Conservation (phyloP, 2,888 invertebrate genomes). For the Phlogophora meticulosa region DNA sequence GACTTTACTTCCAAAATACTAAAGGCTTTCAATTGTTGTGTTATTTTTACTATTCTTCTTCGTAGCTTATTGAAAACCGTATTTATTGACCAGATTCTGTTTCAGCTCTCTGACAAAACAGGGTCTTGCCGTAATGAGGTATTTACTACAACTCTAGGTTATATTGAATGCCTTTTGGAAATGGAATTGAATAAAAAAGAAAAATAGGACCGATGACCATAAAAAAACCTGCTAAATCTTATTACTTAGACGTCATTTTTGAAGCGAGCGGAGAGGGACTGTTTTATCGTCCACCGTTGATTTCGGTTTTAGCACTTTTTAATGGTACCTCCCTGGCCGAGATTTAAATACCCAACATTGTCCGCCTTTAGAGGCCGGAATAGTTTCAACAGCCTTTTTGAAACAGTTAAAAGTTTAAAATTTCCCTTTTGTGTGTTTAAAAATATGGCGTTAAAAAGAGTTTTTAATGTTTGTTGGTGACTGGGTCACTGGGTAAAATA, state of each 20-base stretch:
- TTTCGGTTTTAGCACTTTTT: conserved; percentile 86
- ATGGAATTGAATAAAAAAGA: no score
- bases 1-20: no score
- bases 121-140: no score
- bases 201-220: no score
- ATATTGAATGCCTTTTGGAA: no score
- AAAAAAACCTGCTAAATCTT: conserved; percentile 8
- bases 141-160: no score
- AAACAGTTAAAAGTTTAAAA: conserved; percentile 45
- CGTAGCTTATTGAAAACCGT: no score
- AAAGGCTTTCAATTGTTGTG: no score
- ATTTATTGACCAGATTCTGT: no score
- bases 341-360: conserved; percentile 67
- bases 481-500: conserved; percentile 22
- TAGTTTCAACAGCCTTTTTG: conserved; percentile 57
- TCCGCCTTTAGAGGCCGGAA: conserved; percentile 50
- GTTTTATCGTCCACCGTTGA: conserved; percentile 79
- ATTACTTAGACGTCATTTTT: conserved; percentile 27
- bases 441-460: conserved; percentile 13
- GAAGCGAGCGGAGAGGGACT: conserved; percentile 66
- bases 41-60: no score
- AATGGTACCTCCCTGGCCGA: conserved; percentile 74
- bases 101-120: no score
- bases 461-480: conserved; percentile 9
- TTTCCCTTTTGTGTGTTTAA: conserved; percentile 35